Conservation (phyloP, 2,888 invertebrate species). For the Acleris literana region DNA sequence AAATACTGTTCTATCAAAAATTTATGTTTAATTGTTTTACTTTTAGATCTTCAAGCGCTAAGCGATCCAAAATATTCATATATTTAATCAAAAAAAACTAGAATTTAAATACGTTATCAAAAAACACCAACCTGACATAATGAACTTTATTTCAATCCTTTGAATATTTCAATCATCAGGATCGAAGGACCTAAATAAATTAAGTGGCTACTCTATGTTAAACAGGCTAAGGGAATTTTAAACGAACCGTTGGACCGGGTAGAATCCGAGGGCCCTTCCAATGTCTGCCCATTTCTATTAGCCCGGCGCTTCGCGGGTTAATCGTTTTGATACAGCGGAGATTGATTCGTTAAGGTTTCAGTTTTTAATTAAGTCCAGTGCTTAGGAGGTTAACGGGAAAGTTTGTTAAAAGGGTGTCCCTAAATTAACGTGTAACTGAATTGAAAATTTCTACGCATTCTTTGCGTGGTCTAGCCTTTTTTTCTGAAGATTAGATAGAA, state of each 20-base stretch:
- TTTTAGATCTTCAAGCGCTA: too few relatives aligned
- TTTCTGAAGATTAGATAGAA: too few relatives aligned
- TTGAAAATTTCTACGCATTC: too few relatives aligned
- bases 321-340: slow-evolving; percentile 56
- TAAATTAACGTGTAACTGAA: background rate
- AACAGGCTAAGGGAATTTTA: slow-evolving; percentile 26
- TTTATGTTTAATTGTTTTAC: background rate
- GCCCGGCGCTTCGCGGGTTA: slow-evolving; percentile 42
- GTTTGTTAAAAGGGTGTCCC: background rate
- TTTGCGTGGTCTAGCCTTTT: too few relatives aligned
- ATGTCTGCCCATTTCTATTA: slow-evolving; percentile 39
- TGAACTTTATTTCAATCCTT: too few relatives aligned
- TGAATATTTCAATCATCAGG: too few relatives aligned
- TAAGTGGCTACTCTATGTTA: slow-evolving; percentile 16
- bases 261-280: slow-evolving; percentile 19
- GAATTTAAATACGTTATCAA: too few relatives aligned
- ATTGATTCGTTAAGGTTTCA: slow-evolving; percentile 52
- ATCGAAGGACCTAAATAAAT: background rate
- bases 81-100: too few relatives aligned
- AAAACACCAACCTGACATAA: too few relatives aligned
- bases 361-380: slow-evolving; percentile 27
- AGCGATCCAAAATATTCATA: too few relatives aligned
- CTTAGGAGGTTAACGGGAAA: background rate
- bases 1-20: background rate
- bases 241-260: slow-evolving; percentile 14